These are phyloP conservation scores for Archivesica marissinica DNA, from an alignment of 1,140 invertebrate species.

Conservation along the genomic window DNA sequence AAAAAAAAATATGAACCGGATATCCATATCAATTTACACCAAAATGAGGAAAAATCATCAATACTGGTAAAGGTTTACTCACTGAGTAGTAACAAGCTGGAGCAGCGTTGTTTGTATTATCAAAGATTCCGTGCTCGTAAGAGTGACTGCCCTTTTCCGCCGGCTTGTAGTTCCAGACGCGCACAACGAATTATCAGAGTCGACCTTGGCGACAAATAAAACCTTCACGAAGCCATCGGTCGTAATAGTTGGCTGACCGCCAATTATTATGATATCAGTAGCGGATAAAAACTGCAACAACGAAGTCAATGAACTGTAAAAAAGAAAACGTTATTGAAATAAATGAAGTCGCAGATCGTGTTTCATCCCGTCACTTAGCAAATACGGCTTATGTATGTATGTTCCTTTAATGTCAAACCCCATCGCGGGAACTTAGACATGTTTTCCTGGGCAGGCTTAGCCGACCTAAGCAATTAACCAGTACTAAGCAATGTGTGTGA, in stretches of 20 bases:
- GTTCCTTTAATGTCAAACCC: too few relatives aligned
- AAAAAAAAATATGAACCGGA: too few relatives aligned
- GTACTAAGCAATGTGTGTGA: too few relatives aligned
- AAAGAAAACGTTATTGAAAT: conserved; percentile 17
- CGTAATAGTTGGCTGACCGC: conserved; percentile 41
- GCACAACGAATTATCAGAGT: conserved; percentile 42
- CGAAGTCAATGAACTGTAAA: conserved; percentile 35
- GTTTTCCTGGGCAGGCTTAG: too few relatives aligned
- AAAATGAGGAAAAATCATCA: too few relatives aligned
- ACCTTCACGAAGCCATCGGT: conserved; percentile 8
- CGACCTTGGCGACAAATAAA: conserved; percentile 35
- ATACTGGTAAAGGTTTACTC: not conserved
- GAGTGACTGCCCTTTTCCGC: not conserved
- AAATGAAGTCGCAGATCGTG: too few relatives aligned
- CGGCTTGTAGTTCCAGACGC: conserved; percentile 17
- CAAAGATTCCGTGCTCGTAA: not conserved
- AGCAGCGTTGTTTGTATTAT: conserved; percentile 6
- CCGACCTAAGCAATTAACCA: too few relatives aligned
- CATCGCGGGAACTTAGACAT: too few relatives aligned
- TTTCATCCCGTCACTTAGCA: too few relatives aligned
- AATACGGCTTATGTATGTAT: too few relatives aligned
- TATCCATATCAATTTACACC: too few relatives aligned
- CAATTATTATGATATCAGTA: conserved; percentile 38
- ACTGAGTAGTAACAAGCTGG: conserved; percentile 17
- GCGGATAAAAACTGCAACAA: conserved; percentile 33